Percentiles rank a stretch among this genome's conserved stretches.
Conservation (phyloP, 2,797 vertebrate species). For the Phylloscopus collybita region DNA sequence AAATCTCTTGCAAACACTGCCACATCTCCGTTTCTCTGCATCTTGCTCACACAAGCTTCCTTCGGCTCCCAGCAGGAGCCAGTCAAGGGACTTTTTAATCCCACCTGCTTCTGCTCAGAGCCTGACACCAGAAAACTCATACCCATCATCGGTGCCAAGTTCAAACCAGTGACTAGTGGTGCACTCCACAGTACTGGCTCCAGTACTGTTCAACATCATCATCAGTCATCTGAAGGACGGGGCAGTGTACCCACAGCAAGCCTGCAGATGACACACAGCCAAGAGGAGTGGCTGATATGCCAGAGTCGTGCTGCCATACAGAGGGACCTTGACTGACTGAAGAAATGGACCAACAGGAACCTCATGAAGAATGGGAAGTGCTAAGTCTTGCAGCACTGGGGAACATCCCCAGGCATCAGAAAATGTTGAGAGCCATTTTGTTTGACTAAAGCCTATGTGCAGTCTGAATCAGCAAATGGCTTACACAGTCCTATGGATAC, state of each 20-base stretch:
- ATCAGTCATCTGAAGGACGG: not conserved
- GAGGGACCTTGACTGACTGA: not conserved
- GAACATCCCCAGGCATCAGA: not conserved
- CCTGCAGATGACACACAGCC: not conserved
- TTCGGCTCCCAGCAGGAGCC: not conserved
- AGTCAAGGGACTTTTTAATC: not conserved
- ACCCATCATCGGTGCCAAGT: fast-evolving
- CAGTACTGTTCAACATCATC: not conserved
- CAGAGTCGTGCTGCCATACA: not conserved
- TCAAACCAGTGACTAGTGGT: not conserved
- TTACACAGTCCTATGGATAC: not conserved
- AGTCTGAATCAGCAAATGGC: not conserved
- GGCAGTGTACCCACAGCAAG: not conserved
- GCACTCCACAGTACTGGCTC: not conserved
- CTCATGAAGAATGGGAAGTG: not conserved
- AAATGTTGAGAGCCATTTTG: not conserved
- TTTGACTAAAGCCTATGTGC: not conserved
- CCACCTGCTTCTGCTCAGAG: not conserved
- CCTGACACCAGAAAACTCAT: not conserved
- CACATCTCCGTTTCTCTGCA: not conserved
- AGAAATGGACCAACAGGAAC: not conserved
- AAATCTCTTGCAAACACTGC: not conserved
- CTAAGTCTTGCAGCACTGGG: not conserved
- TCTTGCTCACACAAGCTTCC: not conserved
- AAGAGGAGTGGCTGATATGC: not conserved